Evolutionary conservation across 2,888 invertebrate genomes (phyloP).

Genomic region (Sipha maydis): DNA sequence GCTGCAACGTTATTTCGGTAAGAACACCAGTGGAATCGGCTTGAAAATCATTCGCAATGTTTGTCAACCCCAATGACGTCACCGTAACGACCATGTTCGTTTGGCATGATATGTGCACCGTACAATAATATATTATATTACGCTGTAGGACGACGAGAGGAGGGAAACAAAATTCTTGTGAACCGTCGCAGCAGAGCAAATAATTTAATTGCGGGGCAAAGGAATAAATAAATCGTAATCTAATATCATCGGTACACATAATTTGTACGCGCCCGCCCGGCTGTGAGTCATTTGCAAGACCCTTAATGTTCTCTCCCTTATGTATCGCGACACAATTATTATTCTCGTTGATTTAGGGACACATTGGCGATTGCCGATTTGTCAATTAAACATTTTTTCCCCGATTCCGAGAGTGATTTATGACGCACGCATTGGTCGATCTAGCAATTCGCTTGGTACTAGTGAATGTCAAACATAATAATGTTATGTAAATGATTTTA

Average conservation of each 20-base stretch:
- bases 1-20: neutral
- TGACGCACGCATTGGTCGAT: neutral
- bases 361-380: conserved; percentile 37
- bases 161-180: neutral
- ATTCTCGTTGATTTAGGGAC: conserved; percentile 16
- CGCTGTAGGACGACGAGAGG: neutral
- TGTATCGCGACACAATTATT: neutral
- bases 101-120: neutral
- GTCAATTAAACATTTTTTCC: conserved; percentile 23
- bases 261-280: neutral
- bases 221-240: conserved; percentile 26
- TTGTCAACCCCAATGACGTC: conserved; percentile 19
- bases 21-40: neutral
- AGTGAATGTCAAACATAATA: neutral
- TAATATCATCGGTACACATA: conserved; percentile 16
- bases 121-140: neutral
- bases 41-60: neutral
- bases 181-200: neutral
- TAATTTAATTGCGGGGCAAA: conserved; percentile 1
- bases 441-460: neutral
- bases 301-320: neutral
- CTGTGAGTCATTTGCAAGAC: conserved; percentile 47
- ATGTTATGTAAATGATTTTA: no score
- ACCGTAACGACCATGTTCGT: neutral
- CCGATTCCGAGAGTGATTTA: conserved; percentile 26